These are phyloP conservation scores for Acleris emargana DNA, from an alignment of 2,888 invertebrate species.

Conservation along the genomic window DNA sequence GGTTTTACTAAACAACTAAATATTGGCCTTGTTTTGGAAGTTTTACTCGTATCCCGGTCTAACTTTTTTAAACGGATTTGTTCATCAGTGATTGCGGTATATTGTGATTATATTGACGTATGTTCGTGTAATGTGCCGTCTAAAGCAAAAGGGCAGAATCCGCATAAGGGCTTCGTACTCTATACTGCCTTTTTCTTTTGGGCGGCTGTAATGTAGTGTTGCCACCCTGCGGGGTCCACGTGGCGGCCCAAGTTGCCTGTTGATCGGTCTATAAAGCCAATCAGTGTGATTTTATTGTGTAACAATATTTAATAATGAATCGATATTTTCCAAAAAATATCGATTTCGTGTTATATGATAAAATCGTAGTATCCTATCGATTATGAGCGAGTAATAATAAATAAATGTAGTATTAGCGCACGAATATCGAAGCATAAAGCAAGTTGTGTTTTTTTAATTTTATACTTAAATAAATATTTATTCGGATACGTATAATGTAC, in stretches of 20 bases:
- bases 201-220: slow-evolving; percentile 7
- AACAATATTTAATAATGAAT: slow-evolving; percentile 30
- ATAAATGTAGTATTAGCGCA: slow-evolving; percentile 54
- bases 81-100: slow-evolving; percentile 45
- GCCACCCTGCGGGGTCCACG: neutral
- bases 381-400: slow-evolving; percentile 45
- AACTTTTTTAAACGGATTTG: slow-evolving; percentile 29
- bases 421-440: slow-evolving; percentile 69
- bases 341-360: slow-evolving; percentile 34
- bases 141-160: too few relatives aligned
- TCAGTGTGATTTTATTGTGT: slow-evolving; percentile 35
- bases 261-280: slow-evolving; percentile 35
- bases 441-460: slow-evolving; percentile 79
- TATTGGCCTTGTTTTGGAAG: slow-evolving; percentile 1
- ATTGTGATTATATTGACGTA: slow-evolving; percentile 57
- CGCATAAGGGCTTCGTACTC: too few relatives aligned
- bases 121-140: slow-evolving; percentile 30
- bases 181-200: too few relatives aligned
- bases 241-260: slow-evolving; percentile 33
- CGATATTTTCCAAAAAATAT: slow-evolving; percentile 19
- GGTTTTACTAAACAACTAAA: neutral
- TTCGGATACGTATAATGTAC: slow-evolving; percentile 72
- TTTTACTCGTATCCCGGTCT: neutral
- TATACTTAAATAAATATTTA: slow-evolving; percentile 78
- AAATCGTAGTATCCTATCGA: slow-evolving; percentile 37